Evolutionary conservation across 2,797 vertebrate species (phyloP), one percentile per base, ranked within the genome.

Genomic region (Anguilla obscura): DNA sequence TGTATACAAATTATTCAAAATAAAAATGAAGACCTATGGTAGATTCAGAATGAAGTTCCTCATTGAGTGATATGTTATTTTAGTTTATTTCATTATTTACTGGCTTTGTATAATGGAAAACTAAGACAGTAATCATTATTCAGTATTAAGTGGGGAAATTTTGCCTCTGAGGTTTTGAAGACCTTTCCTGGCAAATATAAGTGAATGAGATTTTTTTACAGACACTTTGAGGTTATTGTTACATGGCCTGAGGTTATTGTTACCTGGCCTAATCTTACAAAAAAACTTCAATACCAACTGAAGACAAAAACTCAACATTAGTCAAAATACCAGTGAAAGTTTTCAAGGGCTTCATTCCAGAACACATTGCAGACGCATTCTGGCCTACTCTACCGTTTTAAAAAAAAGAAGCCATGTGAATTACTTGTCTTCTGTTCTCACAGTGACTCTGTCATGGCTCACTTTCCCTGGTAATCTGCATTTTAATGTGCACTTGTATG

Each of bases 371-470:
- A 30, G 9, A 30, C 1, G 9, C 9, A 12, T 71, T 71, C 21
- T 9, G 5, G 27, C 7, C n/a, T 71, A 30, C n/a, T 40, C 12
- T 33, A 16, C 12, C 4, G 3, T 52, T 84, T 50, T 21, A 12
- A 14, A 6, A n/a, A 71, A 40, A 7, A 83, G 82, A 84, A 85
- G 58, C 60, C 58, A 27, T 60, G 14, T 8, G 33, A 76, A 76
- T 85, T 79, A 10, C 12, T 60, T 58, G 40, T 86, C 76, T 52
- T 63, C 89, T 30, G 82, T 14, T 92, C 92, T 87, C 89, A 85
- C 94, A 93, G 95, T 96, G 91, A 95, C 89, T 96, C 93, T 95
- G 95, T 96, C 89, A 95, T 94, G 94, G 82, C 54, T 21, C 69
- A 93, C 93, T 91, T 89, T 91, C 90, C 89, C 90, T 90, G 89